A percentile compares a stretch with the other conserved stretches of the same genome.
phyloP scores from a whole-genome alignment of 1,140 invertebrate species.

The Spodoptera litura region DNA sequence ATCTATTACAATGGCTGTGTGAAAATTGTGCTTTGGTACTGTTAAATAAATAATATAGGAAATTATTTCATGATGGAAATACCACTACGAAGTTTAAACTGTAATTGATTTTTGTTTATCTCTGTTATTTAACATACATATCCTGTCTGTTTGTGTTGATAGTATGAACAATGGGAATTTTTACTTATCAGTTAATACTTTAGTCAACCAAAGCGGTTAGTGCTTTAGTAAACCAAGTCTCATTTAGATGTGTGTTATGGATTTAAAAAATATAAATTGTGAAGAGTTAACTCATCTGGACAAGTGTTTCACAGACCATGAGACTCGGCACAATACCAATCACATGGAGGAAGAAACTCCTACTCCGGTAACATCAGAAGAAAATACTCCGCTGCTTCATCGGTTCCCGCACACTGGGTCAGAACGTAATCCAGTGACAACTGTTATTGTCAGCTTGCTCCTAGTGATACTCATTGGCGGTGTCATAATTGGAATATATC shows the following conservation, averaged over 20 bases:
- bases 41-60: too few species aligned
- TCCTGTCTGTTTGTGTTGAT: slow-evolving; percentile 37
- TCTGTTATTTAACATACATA: slow-evolving; percentile 3
- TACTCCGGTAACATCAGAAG: slow-evolving; percentile 29
- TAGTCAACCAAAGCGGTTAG: not conserved
- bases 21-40: too few species aligned
- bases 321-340: slow-evolving; percentile 55
- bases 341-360: slow-evolving; percentile 44
- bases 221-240: too few species aligned
- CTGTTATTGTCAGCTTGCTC: slow-evolving; percentile 57
- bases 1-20: too few species aligned
- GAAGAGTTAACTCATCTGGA: slow-evolving; percentile 5
- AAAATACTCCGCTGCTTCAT: slow-evolving; percentile 61
- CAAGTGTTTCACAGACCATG: slow-evolving; percentile 56
- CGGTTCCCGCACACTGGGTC: slow-evolving; percentile 51
- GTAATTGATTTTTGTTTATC: slow-evolving; percentile 42
- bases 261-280: slow-evolving; percentile 30
- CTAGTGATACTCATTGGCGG: slow-evolving; percentile 59
- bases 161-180: slow-evolving; percentile 12
- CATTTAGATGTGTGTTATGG: not conserved
- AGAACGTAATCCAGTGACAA: slow-evolving; percentile 46
- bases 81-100: slow-evolving; percentile 27
- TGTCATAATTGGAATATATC: slow-evolving; percentile 65
- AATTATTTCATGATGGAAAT: slow-evolving; percentile 39
- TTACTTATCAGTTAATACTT: slow-evolving; percentile 23